phyloP scores from a whole-genome alignment of 1,140 invertebrate species.

The Papilio aristodemus region DNA sequence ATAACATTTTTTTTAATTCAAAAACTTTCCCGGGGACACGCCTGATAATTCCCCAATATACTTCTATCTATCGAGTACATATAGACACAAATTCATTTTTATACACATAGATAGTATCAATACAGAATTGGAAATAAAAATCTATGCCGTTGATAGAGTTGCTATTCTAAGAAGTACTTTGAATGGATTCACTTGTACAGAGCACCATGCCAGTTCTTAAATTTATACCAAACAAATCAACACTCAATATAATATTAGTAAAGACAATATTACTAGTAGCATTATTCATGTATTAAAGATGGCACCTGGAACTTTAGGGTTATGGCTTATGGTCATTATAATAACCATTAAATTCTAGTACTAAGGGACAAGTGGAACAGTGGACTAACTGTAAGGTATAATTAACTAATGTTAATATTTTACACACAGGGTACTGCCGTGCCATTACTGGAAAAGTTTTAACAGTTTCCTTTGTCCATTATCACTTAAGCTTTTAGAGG shows the following conservation, averaged over 20 bases:
- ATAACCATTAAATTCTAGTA: background rate
- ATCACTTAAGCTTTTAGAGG: background rate
- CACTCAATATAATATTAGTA: background rate
- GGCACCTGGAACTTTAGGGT: conserved; percentile 13
- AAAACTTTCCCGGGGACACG: too few species aligned
- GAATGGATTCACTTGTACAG: too few species aligned
- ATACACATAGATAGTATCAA: too few species aligned
- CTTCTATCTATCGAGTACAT: too few species aligned
- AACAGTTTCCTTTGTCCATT: background rate
- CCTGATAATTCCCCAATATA: too few species aligned
- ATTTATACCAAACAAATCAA: too few species aligned
- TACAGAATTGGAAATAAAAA: too few species aligned
- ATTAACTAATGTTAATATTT: conserved; percentile 8
- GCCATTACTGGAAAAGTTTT: background rate
- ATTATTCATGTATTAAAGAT: background rate
- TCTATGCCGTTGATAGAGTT: too few species aligned
- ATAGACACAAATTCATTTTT: too few species aligned
- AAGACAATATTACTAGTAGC: conserved; percentile 3
- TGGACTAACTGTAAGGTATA: background rate
- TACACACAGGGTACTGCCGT: background rate
- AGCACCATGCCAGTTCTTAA: too few species aligned
- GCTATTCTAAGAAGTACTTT: too few species aligned
- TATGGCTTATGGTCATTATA: conserved; percentile 3
- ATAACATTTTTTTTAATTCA: too few species aligned
- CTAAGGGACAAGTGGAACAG: background rate